These are phyloP conservation scores for Takifugu bimaculatus DNA, from an alignment of 2,113 vertebrate genomes.

Conservation along the genomic window DNA sequence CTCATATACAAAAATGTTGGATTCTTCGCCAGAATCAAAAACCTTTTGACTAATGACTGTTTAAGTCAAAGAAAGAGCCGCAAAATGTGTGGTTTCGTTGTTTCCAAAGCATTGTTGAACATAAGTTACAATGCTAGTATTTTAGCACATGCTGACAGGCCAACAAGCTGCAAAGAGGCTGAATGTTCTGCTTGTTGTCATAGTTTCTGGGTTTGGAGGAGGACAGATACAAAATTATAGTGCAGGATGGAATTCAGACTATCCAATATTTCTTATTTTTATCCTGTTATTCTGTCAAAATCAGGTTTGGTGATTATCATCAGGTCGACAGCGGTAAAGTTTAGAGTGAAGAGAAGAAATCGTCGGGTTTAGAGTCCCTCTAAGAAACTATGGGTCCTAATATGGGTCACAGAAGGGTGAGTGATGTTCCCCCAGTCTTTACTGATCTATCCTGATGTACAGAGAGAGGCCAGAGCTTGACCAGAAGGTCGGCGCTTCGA, in stretches of 20 bases:
- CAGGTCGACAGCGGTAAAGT: no score
- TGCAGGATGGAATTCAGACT: not conserved
- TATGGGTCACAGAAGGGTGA: no score
- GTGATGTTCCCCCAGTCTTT: no score
- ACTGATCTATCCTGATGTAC: no score
- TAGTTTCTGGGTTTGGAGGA: slow-evolving; percentile 6
- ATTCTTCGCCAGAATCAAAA: not conserved
- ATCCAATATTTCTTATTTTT: no score
- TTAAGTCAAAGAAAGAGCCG: not conserved
- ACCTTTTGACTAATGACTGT: not conserved
- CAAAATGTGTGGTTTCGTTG: slow-evolving; percentile 31
- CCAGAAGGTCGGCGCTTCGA: no score
- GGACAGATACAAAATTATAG: not conserved
- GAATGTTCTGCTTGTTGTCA: slow-evolving; percentile 15
- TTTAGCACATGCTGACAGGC: slow-evolving; percentile 26
- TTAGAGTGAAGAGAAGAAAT: no score
- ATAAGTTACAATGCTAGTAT: slow-evolving; percentile 51
- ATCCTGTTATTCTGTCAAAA: no score
- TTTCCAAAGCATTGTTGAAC: slow-evolving; percentile 35
- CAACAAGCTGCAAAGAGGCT: slow-evolving; percentile 30
- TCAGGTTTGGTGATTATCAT: no score
- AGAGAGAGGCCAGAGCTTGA: no score
- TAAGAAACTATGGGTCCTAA: no score
- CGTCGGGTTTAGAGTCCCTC: no score
- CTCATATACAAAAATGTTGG: slow-evolving; percentile 1